Base-by-base conservation (phyloP, 2,113 vertebrate species). In the Sinocyclocheilus grahami region DNA sequence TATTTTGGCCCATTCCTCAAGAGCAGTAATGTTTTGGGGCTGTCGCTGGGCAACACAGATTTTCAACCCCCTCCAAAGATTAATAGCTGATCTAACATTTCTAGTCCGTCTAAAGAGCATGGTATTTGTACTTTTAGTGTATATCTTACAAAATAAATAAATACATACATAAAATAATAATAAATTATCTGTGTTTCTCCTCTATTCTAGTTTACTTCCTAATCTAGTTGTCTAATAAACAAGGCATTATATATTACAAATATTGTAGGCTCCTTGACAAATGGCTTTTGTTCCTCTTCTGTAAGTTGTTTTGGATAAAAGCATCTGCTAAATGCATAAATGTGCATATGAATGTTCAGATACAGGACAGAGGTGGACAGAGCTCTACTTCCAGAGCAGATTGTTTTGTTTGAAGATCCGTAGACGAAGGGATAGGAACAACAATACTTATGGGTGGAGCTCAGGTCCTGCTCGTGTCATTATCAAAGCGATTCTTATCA, bases 401-500 rank as follows among this genome's bases (percentile, higher is more conserved):
- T 48, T 2, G 63, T 48, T 1, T 37, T 4, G 48, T 5, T 0
- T 42, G 22, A n/a, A 11, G 22, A 55, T 37, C 20, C 10, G 12
- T 39, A 30, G 33, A 11, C 22, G 24, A n/a, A 27, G 46, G 5
- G 42, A 65, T 65, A 78, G 7, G 3, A 78, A 13, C 65, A 46
- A 4, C 79, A 77, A 42, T n/a, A 48, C 65, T 75, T 24, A 30
- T 18, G 81, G 72, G 72, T 82, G 63, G 75, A 82, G 83, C 46
- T 82, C 16, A 22, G 76, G 60, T 37, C 27, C 20, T 72, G 8
- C 30, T 69, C 37, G 27, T 27, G 5, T 90, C 37, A 86, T 76
- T 77, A 91, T 88, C 37, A 30, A 76, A 71, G 78, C 13, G 89
- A 93, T 92, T 90, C 84, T 71, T 33, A 93, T 94, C 91, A 90